Percentiles rank a stretch among this genome's conserved stretches.
Evolutionary conservation across 2,113 vertebrate species (phyloP).

Genomic region (Muntiacus reevesi): DNA sequence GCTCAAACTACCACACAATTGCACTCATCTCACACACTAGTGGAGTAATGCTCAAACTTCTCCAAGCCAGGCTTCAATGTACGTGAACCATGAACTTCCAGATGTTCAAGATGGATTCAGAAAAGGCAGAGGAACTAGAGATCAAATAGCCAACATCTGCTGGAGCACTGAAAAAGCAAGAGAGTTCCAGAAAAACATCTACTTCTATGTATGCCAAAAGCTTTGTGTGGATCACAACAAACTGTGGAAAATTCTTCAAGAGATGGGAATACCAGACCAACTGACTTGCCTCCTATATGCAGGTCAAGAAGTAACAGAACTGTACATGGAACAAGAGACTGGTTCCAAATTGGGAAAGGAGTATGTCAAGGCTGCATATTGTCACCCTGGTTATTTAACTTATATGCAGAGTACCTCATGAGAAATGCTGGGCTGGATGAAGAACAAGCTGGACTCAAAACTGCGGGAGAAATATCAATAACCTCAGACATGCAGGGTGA

Average conservation of each 20-base stretch:
- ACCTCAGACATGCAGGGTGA: not conserved
- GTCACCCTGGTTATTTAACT: not conserved
- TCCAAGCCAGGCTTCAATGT: not conserved
- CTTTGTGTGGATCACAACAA: not conserved
- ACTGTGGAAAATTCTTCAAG: not conserved
- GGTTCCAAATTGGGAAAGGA: not conserved
- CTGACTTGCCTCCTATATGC: not conserved
- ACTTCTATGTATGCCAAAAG: not conserved
- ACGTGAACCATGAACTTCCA: not conserved
- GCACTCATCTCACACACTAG: not conserved
- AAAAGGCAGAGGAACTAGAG: not conserved
- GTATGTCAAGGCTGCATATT: not conserved
- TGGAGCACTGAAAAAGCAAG: not conserved
- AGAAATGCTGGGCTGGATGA: not conserved
- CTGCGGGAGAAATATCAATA: not conserved
- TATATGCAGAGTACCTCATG: not conserved
- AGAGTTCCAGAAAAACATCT: not conserved
- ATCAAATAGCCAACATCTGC: not conserved
- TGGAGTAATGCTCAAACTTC: not conserved
- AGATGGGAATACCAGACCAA: not conserved
- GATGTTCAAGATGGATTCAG: not conserved
- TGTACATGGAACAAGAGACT: not conserved
- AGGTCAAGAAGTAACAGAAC: not conserved
- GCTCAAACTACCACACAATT: not conserved
- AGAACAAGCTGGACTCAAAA: not conserved